Evolutionary conservation across 2,113 vertebrate genomes (phyloP), one percentile per base, ranked within the genome.

Genomic region (Melanerpes aurifrons): DNA sequence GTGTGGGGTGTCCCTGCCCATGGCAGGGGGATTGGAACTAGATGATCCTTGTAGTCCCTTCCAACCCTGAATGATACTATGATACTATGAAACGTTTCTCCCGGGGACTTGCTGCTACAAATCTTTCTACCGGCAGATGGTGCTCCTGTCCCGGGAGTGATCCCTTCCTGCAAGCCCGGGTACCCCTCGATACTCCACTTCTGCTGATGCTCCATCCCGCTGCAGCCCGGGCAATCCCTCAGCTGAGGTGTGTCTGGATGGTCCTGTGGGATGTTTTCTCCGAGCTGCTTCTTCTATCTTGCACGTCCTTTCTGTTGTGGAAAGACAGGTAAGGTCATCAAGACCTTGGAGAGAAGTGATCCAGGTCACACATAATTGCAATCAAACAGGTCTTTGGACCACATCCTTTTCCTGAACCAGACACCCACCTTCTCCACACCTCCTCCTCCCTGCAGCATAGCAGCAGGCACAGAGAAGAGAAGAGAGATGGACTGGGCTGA

Each of bases 121-220:
- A 78, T 37, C 37, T 31, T 17, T 61, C 71, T 12, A 21, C 95
- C 97, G 68, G 91, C 70, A 96, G 97, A 89, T 97, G 96, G 96
- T 82, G 96, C 92, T 97, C 68, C 90, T 88, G 94, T 72, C 76
- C 94, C 4, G 86, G 64, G 14, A 78, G 89, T 88, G 57, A 69
- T 20, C 28, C n/a, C 15, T 81, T 16, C 25, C 54, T 3, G 20
- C 43, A 1, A 3, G 18, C 7, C 68, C 7, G 12, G 35, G 3
- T 29, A 0, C 24, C 9, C 2, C 9, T 8, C 13, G 17, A 3
- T 3, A 0, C 63, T n/a, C 43, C 0, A 12, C 35, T 22, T 20
- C 43, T 3, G 77, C 7, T 3, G 77, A 2, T 21, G 77, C 74
- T 82, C 25, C 4, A 15, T 56, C 17, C 47, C 68, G 0, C 25